A percentile compares a stretch with the other conserved stretches of the same genome.
Conservation (phyloP, 2,113 vertebrate species). For the Chrysochloris asiatica region DNA sequence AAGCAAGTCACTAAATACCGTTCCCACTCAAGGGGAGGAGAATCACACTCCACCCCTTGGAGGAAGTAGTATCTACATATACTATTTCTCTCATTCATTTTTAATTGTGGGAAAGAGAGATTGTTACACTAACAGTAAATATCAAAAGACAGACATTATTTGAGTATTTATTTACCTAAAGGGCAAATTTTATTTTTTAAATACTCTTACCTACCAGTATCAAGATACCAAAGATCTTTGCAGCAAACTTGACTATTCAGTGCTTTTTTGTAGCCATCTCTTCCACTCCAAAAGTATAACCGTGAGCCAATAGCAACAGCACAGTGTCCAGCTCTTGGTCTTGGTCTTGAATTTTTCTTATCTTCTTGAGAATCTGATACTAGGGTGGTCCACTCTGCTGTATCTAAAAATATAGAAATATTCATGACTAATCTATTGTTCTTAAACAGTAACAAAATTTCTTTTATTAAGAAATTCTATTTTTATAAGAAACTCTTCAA, state of each 20-base stretch:
- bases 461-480: slow-evolving; percentile 51
- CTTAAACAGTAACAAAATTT: slow-evolving; percentile 52
- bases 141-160: neutral
- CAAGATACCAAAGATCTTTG: slow-evolving; percentile 99
- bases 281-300: slow-evolving; percentile 97
- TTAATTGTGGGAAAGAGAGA: slow-evolving; percentile 27
- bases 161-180: slow-evolving; percentile 32
- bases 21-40: neutral
- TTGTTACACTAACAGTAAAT: neutral
- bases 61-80: neutral
- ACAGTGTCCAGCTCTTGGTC: slow-evolving; percentile 95
- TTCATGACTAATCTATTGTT: slow-evolving; percentile 52
- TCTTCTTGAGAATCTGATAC: slow-evolving; percentile 90
- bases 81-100: slow-evolving; percentile 32
- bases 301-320: slow-evolving; percentile 92
- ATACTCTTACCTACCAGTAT: slow-evolving; percentile 92
- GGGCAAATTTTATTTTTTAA: slow-evolving; percentile 37
- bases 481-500: slow-evolving; percentile 59
- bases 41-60: neutral
- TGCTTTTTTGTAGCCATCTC: slow-evolving; percentile 95
- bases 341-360: slow-evolving; percentile 87
- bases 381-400: slow-evolving; percentile 90
- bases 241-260: slow-evolving; percentile 98
- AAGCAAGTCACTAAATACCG: neutral
- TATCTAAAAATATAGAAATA: slow-evolving; percentile 85